Base-by-base conservation (phyloP, 2,888 invertebrate species). In the Brachyopa scutellaris region DNA sequence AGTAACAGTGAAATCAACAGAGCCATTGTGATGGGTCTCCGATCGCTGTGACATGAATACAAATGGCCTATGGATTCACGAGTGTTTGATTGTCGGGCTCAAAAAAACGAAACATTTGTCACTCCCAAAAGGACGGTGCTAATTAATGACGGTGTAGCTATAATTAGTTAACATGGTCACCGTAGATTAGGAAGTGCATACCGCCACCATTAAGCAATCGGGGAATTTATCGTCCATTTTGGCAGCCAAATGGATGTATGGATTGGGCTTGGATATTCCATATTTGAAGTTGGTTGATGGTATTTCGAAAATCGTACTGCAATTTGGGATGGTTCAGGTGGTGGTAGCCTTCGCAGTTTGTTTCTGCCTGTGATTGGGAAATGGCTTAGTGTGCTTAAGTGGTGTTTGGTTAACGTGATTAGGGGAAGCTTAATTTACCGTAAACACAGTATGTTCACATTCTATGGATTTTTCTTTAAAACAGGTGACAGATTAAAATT, bases 1-100 rank as follows among this genome's bases (percentile, higher is more conserved):
- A 53, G 45, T 42, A 29, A 66, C 55, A 79, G 78, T 73, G 79
- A 79, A 79, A 79, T 74, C 66, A 67, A 67, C 61, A 13, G 42
- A 72, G 26, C 38, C 29, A 62, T 73, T 73, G 55, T 73, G 26
- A 51, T 21, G 23, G 19, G 13, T 5, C n/a, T n/a, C n/a, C n/a
- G n/a, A n/a, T n/a, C 26, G 26, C 29, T 31, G 55, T 38, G 79
- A 6, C 40, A 31, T 61, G 79, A 66, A 79, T 79, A 73, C 67
- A 79, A 79, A 79, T 67, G 23, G 53, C 11, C 19, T 53, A 13
- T 49, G n/a, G 31, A 42, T 47, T 23, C 33, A 45, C 23, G 33
- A 53, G 23, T 23, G 49, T 33, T 13, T 13, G 29, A 47, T 53
- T 53, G 57, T 38, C 11, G 15, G 26, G 31, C 17, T 19, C 15